Percentiles rank a stretch among this genome's conserved stretches.
Evolutionary conservation across 2,888 invertebrate genomes (phyloP).

Genomic region (Tridacna gigas): DNA sequence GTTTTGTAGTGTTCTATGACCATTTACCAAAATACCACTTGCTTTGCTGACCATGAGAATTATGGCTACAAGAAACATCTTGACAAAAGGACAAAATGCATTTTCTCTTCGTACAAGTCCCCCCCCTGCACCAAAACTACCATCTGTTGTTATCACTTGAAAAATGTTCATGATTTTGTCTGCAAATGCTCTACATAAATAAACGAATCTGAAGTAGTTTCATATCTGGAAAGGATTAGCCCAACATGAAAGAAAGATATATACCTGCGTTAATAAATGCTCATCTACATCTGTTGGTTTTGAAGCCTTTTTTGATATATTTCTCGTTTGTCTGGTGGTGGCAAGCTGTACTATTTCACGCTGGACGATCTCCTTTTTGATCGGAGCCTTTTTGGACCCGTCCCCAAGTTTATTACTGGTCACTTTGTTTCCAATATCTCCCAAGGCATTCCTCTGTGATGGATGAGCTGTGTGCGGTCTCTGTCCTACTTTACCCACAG

Average conservation of each 20-base stretch:
- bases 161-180: no score
- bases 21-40: no score
- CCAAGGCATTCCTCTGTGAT: conserved; percentile 75
- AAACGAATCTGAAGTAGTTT: no score
- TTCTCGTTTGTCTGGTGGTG: conserved; percentile 2
- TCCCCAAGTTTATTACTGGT: conserved; percentile 73
- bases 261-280: conserved; percentile 10
- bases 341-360: conserved; percentile 26
- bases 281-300: conserved; percentile 18
- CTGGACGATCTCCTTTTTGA: conserved; percentile 77
- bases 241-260: neutral
- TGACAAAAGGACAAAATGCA: no score
- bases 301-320: conserved; percentile 4
- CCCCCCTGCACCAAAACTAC: no score
- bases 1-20: no score
- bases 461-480: conserved; percentile 67
- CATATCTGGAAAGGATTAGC: no score
- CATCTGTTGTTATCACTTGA: no score
- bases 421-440: conserved; percentile 82
- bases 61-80: no score
- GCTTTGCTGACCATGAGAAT: no score
- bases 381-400: conserved; percentile 68
- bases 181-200: no score
- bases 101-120: no score
- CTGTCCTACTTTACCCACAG: conserved; percentile 50